A percentile compares a stretch with the other conserved stretches of the same genome.
phyloP scores from a whole-genome alignment of 2,113 vertebrate species.

The Apodemus speciosus region DNA sequence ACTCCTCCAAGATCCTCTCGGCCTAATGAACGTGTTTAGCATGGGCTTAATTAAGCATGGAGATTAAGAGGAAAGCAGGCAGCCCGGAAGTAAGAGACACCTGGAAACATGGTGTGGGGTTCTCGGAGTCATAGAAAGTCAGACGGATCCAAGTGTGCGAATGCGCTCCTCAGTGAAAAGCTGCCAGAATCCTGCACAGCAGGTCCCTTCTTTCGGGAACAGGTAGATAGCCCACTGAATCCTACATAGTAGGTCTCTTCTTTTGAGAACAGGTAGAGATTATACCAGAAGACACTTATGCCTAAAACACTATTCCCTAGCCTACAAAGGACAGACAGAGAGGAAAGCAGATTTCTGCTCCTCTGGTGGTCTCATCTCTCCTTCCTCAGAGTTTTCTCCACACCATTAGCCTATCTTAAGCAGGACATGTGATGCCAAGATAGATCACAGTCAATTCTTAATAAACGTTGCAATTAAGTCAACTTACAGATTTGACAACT shows the following conservation, averaged over 20 bases:
- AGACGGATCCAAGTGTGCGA: neutral
- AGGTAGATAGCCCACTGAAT: neutral
- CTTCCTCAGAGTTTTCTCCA: neutral
- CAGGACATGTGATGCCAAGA: neutral
- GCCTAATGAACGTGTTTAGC: neutral
- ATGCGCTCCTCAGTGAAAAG: neutral
- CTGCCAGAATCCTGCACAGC: neutral
- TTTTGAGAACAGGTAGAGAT: conserved; percentile 21
- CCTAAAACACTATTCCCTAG: neutral
- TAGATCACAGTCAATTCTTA: neutral
- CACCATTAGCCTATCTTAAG: neutral
- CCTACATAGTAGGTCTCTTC: neutral
- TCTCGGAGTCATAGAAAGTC: neutral
- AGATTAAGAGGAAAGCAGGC: neutral
- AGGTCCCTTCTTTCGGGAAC: conserved; percentile 36
- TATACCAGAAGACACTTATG: neutral
- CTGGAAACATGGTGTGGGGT: neutral
- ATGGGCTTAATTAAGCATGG: neutral
- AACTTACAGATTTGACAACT: conserved; percentile 31
- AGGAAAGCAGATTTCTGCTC: neutral
- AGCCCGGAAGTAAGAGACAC: neutral
- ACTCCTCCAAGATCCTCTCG: neutral
- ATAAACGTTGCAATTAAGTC: neutral
- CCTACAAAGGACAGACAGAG: neutral
- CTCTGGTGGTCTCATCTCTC: neutral